Conservation (phyloP, 2,888 invertebrate genomes). For the Dyspetes luteomarginatus region DNA sequence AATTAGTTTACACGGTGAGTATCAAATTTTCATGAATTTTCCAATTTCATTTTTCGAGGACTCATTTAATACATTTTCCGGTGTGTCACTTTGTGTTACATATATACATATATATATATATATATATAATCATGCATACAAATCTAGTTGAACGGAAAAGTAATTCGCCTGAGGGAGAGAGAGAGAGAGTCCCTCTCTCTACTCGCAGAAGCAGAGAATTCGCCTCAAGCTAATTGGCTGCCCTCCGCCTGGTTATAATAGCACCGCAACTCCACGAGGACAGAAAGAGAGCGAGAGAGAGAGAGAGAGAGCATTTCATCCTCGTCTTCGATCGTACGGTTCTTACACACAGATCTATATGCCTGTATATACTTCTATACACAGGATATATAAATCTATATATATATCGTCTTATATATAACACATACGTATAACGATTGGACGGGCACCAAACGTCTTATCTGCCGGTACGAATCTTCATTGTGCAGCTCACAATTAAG, state of each 20-base stretch:
- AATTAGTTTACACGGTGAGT: no score
- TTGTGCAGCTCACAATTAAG: conserved; percentile 67
- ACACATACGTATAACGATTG: conserved; percentile 18
- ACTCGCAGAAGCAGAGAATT: conserved; percentile 12
- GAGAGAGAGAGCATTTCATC: conserved; percentile 7
- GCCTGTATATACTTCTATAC: neutral
- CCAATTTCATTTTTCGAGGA: no score
- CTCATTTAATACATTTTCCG: no score
- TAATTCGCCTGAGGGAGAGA: conserved; percentile 25
- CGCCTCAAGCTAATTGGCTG: conserved; percentile 54
- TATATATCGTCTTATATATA: neutral
- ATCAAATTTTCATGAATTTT: neutral
- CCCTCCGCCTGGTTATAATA: conserved; percentile 32
- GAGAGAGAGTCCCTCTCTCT: neutral
- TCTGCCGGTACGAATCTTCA: conserved; percentile 62
- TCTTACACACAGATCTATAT: conserved; percentile 14
- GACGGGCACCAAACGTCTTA: conserved; percentile 46
- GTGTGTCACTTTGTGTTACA: no score
- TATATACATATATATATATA: no score
- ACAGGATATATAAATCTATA: neutral
- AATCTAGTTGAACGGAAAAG: conserved; percentile 44
- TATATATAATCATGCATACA: conserved; percentile 3
- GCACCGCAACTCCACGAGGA: neutral
- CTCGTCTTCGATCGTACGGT: conserved; percentile 22
- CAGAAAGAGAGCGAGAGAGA: neutral